Evolutionary conservation across 1,140 invertebrate species (phyloP), one percentile per base, ranked within the genome.

Genomic region (Gonatopus flavifemur): DNA sequence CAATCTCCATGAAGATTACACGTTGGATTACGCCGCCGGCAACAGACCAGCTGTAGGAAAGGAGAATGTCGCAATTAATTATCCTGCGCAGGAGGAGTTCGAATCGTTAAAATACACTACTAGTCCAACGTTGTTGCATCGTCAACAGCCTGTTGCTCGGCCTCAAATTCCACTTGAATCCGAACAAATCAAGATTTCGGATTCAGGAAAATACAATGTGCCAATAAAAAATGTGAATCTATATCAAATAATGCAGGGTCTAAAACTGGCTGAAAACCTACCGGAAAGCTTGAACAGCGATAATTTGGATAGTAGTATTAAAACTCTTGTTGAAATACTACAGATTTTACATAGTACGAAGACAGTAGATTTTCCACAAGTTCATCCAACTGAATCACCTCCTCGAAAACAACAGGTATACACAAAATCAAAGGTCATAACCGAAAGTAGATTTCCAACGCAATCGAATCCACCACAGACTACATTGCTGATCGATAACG

Each of bases 261-360:
- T 90, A 3, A 87, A 89, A 59, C 72, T 86, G 3, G 85, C 83
- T 49, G 89, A 90, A 70, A 83, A 84, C 24, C 71, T 91, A 37
- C 88, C 88, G 1, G 84, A 89, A 52, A 85, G 82, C 9, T 77
- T 91, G 2, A 89, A 84, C 19, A 81, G 82, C 25, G 85, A 89
- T 46, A 91, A 91, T 59, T 83, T 91, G 20, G 87, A 88, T 48
- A 84, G 85, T 31, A 90, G 88, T 32, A 88, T 91, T 22, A 84
- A 83, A 63, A 90, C 88, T 0, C 70, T 91, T 13, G 81, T 89
- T 8, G 84, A 86, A 60, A 88, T 90, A 25, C 64, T 90, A 2
- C 83, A 84, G 39, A 81, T 83, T 31, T 74, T 89, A 12, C 86
- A 85, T 9, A 57, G 49, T 5, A 62, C 56, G 3, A 71, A 62